Evolutionary conservation across 1,140 invertebrate genomes (phyloP), one percentile per base, ranked within the genome.

Genomic region (Saxidomus purpurata): DNA sequence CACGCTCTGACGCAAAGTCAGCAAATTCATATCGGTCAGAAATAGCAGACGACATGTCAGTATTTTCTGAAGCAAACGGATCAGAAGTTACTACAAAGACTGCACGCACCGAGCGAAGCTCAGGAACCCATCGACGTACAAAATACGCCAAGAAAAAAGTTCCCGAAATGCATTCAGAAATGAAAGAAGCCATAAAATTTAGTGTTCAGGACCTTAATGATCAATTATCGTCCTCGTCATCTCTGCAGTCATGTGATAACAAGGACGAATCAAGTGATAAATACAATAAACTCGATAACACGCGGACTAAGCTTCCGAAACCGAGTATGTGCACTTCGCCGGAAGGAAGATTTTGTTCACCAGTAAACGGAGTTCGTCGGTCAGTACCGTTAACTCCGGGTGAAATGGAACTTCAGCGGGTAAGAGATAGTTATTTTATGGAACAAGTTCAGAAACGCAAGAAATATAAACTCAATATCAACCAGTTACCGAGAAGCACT

Each of bases 381-480:
- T 79, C 89, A 31, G 76, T 90, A 2, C 87, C 89, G 28, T 63
- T 87, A 15, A 91, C 91, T 17, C 92, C 91, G 11, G 92, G 90
- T 1, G 92, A 94, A 74, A 49, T 90, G 38, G 91, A 93, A 15
- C 81, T 92, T 19, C 90, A 92, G 69, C 91, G 85, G 67, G 84
- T 91, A 15, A 89, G 84, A 84, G 91, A 90, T 25, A 86, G 61
- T n/a, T 89, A 91, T 17, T 87, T 74, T 19, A 52, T 63, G 28
- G 90, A 93, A 34, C 89, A 91, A 63, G 76, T 89, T 36, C 92
- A 89, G 28, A 91, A 84, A 36, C 82, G 40, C 15, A 91, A 91
- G 52, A 93, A 89, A 49, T 91, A 92, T 28, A 94, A 94, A 71
- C 40, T 94, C 8, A 94, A 92, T 63, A 87, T 94, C 0, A 94